Evolutionary conservation across 2,797 vertebrate genomes (phyloP).

Genomic region (Linurgus olivaceus): DNA sequence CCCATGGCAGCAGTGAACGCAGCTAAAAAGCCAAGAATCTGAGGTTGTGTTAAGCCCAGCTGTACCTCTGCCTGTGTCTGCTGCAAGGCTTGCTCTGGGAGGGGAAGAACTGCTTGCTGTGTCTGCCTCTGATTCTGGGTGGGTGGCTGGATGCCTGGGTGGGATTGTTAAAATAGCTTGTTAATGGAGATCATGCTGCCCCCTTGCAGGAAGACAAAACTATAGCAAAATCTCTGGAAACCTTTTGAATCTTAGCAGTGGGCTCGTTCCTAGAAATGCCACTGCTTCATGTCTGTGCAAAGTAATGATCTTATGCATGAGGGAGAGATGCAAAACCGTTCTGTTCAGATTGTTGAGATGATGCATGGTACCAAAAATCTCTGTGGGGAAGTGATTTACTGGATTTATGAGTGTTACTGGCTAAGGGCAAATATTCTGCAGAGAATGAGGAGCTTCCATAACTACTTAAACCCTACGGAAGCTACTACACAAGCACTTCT

Average conservation of each 20-base stretch:
- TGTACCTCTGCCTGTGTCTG: background rate
- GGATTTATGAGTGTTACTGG: background rate
- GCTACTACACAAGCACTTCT: background rate
- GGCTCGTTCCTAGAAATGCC: background rate
- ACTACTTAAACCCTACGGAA: background rate
- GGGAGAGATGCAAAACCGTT: background rate
- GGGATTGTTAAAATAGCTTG: background rate
- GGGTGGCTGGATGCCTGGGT: background rate
- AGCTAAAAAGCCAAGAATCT: slow-evolving; percentile 58
- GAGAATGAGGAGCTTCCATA: background rate
- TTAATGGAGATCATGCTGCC: background rate
- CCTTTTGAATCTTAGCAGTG: background rate
- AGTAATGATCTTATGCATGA: background rate
- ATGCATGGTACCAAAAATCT: background rate
- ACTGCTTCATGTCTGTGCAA: background rate
- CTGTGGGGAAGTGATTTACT: background rate
- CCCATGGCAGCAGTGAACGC: slow-evolving; percentile 79
- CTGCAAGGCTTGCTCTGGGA: background rate
- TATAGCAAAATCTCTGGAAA: background rate
- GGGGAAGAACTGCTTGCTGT: background rate
- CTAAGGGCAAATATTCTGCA: background rate
- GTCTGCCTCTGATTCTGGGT: background rate
- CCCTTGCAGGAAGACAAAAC: background rate
- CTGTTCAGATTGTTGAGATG: background rate
- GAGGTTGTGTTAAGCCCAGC: slow-evolving; percentile 40